Base-by-base conservation (phyloP, 2,888 invertebrate species). In the Diachrysia chrysitis region DNA sequence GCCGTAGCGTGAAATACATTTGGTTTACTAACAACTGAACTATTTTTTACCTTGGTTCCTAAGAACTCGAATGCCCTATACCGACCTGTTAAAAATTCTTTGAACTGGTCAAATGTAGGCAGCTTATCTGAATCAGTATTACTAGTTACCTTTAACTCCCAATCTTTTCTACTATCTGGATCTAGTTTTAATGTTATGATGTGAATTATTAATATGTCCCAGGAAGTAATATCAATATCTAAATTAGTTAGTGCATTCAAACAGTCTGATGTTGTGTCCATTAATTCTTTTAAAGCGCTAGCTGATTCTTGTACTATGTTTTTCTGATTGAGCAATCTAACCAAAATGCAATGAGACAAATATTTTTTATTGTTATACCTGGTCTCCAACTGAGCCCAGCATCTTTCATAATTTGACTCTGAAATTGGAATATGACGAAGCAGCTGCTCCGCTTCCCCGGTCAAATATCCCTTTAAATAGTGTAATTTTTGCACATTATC, bases 241-340 rank as follows among this genome's bases (percentile, higher is more conserved):
- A 63, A 32, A 35, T 63, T 63, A 29, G 4, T 32, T 1, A 63
- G 19, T 1, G 46, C 55, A 25, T 35, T n/a, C 17, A 63, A 37
- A 51, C 63, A 63, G 10, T 64, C 64, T 12, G 29, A 17, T n/a
- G 64, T 64, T 1, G 58, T 58, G 46, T 64, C 58, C 29, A 64
- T 17, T 10, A 64, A 32, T 7, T 58, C 42, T 46, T 64, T 64
- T 10, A 58, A 29, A 6, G 17, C 17, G 7, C 7, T 19, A 1
- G 53, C 51, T 17, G 64, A 54, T 35, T 64, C 58, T 5, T 10
- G 3, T 7, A 12, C 14, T 1, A 54, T 55, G 29, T 48, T 54
- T n/a, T 17, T 46, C 23, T 58, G 58, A 35, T 58, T 51, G 0
- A 64, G 25, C 17, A 64, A 48, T 42, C 54, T 37, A 16, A 14